Conservation (phyloP, 2,113 vertebrate species). For the Pterocles orientalis region DNA sequence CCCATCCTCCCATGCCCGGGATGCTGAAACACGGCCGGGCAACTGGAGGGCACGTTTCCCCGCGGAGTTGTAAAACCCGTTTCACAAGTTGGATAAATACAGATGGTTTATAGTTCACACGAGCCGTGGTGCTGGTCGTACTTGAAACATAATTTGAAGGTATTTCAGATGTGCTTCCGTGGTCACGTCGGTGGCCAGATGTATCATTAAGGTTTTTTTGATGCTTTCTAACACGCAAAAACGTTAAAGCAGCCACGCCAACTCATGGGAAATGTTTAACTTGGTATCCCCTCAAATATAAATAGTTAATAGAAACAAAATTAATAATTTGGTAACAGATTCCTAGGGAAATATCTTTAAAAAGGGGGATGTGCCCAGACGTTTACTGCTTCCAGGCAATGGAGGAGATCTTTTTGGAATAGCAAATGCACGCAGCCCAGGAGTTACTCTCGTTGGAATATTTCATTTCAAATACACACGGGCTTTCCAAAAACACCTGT, state of each 20-base stretch:
- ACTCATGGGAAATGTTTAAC: neutral
- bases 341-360: neutral
- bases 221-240: slow-evolving; percentile 25
- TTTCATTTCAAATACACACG: rapidly evolving
- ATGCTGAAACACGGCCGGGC: neutral
- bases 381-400: rapidly evolving
- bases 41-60: neutral
- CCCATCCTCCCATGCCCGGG: neutral
- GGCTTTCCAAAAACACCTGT: neutral
- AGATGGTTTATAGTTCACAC: neutral
- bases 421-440: neutral
- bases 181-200: neutral
- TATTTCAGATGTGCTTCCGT: neutral
- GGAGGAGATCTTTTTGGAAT: neutral
- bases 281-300: neutral
- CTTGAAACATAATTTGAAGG: neutral
- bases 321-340: neutral
- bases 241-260: slow-evolving; percentile 30
- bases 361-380: neutral
- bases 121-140: neutral
- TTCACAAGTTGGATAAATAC: neutral
- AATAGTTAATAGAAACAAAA: neutral
- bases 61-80: neutral
- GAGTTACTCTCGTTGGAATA: neutral
- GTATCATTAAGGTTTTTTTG: neutral